Conservation (phyloP, 2,797 vertebrate species). For the Meriones psammophilus region DNA sequence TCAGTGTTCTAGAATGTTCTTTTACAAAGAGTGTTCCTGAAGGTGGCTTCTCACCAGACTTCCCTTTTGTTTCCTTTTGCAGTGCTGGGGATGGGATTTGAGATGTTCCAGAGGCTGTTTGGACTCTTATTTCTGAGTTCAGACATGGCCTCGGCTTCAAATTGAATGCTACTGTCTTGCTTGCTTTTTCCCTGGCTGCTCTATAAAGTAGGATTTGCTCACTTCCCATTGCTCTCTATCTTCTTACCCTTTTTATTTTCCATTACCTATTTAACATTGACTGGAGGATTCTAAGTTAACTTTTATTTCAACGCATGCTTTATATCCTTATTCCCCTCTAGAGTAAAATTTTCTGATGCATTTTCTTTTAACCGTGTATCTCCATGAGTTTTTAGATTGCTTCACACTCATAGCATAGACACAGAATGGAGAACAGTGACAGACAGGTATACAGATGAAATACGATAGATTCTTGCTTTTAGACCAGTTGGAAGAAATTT, state of each 20-base stretch:
- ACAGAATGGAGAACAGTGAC: background rate
- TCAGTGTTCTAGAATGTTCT: background rate
- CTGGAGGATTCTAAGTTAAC: background rate
- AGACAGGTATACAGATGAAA: background rate
- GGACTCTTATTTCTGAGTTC: background rate
- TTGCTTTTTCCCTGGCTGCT: background rate
- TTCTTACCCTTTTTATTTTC: background rate
- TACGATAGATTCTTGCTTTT: background rate
- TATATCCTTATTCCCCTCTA: background rate
- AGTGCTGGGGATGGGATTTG: background rate
- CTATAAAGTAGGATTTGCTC: background rate
- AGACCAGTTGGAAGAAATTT: background rate
- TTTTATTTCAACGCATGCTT: background rate
- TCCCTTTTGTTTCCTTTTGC: background rate
- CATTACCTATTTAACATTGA: background rate
- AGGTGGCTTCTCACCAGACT: background rate
- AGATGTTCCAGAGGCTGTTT: background rate
- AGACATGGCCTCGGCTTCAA: background rate
- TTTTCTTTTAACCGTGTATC: background rate
- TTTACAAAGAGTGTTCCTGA: background rate
- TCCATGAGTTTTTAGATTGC: background rate
- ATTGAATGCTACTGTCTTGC: background rate
- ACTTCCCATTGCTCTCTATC: background rate
- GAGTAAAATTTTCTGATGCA: background rate
- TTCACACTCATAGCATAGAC: background rate